Evolutionary conservation across 2,797 vertebrate species (phyloP), one percentile per base, ranked within the genome.

Genomic region (Heteromormyrus szaboi): DNA sequence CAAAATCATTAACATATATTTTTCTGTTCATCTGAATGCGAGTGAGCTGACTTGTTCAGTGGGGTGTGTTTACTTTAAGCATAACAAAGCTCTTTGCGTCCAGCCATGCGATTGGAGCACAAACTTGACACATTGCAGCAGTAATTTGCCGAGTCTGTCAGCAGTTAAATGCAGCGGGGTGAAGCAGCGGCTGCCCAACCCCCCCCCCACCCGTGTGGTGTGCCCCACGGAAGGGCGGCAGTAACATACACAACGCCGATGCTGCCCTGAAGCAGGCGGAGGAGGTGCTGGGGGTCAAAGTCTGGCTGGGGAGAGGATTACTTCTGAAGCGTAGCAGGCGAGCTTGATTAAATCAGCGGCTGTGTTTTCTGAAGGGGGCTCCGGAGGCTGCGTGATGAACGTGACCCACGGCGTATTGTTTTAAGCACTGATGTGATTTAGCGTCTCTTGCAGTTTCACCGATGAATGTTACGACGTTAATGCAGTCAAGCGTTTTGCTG

Each of bases 271-370:
- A 72, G 51, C 11, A 79, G 72, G 25, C 53, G 12, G 4, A 22
- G 51, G 33, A 3, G 14, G 50, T 56, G 88, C 17, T 19, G 76
- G 68, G 65, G 92, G 90, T 93, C 93, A 94, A 94, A 95, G 95
- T 96, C 93, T 93, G 91, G 90, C 92, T 92, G 91, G 93, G 93
- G 92, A 94, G 92, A 92, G 94, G 87, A 91, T 93, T 62, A 92
- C 85, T 81, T 85, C 72, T 88, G 62, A 89, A 92, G 90, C 51
- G 93, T 29, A 44, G 3, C 14, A 41, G 41, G 17, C 2, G 7
- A 46, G 1, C 11, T n/a, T 79, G 41, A 79, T 41, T 44, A 8
- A 79, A 79, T 46, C 33, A 46, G 72, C 1, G 2, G 17, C 72
- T 41, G 72, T 79, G 72, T 79, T 19, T 79, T 79, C 37, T n/a